These are phyloP conservation scores for Furnarius figulus DNA, from an alignment of 2,113 vertebrate species.

Conservation along the genomic window DNA sequence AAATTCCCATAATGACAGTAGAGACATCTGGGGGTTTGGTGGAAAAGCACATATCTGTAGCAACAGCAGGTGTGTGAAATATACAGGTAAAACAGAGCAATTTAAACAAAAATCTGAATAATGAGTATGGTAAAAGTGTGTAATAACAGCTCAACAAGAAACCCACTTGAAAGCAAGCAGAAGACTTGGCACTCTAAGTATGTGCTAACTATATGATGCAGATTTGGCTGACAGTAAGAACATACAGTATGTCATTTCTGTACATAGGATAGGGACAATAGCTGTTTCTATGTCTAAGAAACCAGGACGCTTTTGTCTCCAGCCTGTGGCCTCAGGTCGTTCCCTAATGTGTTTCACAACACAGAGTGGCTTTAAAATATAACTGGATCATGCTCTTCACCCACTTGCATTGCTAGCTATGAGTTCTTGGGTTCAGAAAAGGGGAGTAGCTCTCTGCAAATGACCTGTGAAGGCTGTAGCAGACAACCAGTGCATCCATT, in stretches of 20 bases:
- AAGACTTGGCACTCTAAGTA: not conserved
- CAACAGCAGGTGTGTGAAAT: not conserved
- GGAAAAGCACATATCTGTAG: not conserved
- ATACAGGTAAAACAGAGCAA: not conserved
- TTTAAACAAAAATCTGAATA: not conserved
- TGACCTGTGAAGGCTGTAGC: rapidly evolving
- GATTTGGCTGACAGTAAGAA: not conserved
- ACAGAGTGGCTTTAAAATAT: not conserved
- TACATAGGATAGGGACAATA: not conserved
- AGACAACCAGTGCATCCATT: not conserved
- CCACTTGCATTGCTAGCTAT: not conserved
- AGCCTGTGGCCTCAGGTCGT: not conserved
- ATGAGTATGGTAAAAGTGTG: not conserved
- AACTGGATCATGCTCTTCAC: not conserved
- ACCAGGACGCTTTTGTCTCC: not conserved
- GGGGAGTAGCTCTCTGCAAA: not conserved
- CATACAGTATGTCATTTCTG: not conserved
- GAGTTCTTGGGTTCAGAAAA: not conserved
- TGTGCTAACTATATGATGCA: not conserved
- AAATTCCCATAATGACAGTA: not conserved
- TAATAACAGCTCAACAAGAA: conserved; percentile 10
- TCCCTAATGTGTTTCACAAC: not conserved
- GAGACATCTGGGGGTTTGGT: not conserved
- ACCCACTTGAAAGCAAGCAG: not conserved
- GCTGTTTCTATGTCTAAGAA: not conserved